A percentile compares a stretch with the other conserved stretches of the same genome.
phyloP scores from a whole-genome alignment of 2,888 invertebrate species.

The Melinopterus prodromus region DNA sequence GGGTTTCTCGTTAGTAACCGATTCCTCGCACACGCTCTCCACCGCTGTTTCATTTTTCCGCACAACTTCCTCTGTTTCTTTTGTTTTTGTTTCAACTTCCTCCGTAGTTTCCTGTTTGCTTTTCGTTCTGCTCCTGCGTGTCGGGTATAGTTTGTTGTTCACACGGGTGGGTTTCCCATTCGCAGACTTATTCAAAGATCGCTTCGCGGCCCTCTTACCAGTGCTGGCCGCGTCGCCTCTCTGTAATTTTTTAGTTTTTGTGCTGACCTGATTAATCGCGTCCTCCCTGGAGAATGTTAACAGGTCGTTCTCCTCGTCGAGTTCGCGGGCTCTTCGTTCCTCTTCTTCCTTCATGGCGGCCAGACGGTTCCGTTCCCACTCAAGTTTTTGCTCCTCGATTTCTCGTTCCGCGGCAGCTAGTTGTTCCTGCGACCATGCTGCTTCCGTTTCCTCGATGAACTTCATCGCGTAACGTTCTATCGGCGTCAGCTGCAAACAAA shows the following conservation, averaged over 20 bases:
- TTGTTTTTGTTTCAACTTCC: neutral
- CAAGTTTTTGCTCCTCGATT: constrained; percentile 83
- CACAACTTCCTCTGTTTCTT: neutral
- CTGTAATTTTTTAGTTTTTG: constrained; percentile 47
- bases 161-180: neutral
- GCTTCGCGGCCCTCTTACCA: constrained; percentile 17
- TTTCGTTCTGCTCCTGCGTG: constrained; percentile 19
- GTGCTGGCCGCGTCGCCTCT: constrained; percentile 11
- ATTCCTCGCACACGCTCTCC: constrained; percentile 31
- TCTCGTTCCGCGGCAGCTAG: constrained; percentile 88
- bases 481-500: constrained; percentile 78
- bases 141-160: neutral
- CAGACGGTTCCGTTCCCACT: constrained; percentile 87
- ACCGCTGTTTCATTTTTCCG: constrained; percentile 30
- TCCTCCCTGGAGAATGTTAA: constrained; percentile 82
- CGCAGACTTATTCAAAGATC: neutral
- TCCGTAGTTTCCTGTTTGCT: neutral
- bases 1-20: constrained; percentile 17
- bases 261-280: constrained; percentile 86
- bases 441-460: constrained; percentile 87
- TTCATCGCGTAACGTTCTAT: constrained; percentile 96
- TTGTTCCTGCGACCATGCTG: constrained; percentile 84
- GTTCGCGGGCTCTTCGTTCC: constrained; percentile 66
- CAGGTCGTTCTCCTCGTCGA: constrained; percentile 70
- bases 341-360: constrained; percentile 75